A percentile compares a stretch with the other conserved stretches of the same genome.
These are phyloP conservation scores for Caenorhabditis sp. DNA, from an alignment of 2,888 invertebrate genomes.

Conservation along the genomic window DNA sequence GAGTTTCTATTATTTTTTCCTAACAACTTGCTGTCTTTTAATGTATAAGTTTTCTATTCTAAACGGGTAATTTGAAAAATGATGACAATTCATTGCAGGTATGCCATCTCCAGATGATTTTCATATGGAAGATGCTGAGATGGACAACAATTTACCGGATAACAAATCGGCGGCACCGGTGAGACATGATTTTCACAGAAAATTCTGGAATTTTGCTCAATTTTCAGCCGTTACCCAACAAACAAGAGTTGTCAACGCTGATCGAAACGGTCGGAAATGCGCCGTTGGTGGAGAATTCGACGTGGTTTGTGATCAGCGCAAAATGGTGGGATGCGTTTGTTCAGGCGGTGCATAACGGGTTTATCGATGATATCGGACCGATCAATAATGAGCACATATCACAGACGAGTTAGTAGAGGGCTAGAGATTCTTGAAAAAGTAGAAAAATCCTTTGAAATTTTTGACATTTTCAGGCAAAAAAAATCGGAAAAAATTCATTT, in stretches of 20 bases:
- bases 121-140: constrained; percentile 23
- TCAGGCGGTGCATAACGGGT: constrained; percentile 31
- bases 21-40: background rate
- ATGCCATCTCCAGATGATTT: constrained; percentile 37
- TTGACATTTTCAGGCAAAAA: too few relatives aligned
- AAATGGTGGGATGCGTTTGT: constrained; percentile 56
- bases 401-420: constrained; percentile 17
- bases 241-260: constrained; percentile 24
- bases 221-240: background rate
- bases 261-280: constrained; percentile 31
- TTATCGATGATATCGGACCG: constrained; percentile 37
- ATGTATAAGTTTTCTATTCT: background rate
- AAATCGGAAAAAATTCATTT: too few relatives aligned
- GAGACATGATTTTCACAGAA: background rate
- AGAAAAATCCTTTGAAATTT: too few relatives aligned
- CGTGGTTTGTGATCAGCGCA: constrained; percentile 47
- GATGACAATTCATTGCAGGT: background rate
- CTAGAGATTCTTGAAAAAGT: background rate
- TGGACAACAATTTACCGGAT: background rate
- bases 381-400: constrained; percentile 52
- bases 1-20: background rate
- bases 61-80: background rate
- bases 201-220: background rate
- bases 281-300: constrained; percentile 26
- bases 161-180: background rate